A percentile compares a stretch with the other conserved stretches of the same genome.
These are phyloP conservation scores for Linepithema humile DNA, from an alignment of 1,140 invertebrate genomes.

Conservation along the genomic window DNA sequence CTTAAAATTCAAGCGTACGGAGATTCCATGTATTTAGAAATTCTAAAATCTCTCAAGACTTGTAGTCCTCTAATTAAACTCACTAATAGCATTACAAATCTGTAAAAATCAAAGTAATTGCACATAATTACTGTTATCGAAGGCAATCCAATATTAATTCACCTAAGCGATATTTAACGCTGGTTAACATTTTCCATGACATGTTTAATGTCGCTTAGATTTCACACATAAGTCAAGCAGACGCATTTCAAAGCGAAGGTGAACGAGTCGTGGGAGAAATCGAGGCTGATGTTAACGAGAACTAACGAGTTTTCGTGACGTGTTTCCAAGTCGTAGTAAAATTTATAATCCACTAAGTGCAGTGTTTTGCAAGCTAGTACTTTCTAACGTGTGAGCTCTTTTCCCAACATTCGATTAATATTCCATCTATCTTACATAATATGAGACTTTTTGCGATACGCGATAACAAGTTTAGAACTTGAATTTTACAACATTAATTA, in stretches of 20 bases:
- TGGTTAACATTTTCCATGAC: not conserved
- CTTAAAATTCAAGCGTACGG: not conserved
- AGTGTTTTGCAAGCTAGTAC: not conserved
- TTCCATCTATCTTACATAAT: not conserved
- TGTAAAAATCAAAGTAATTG: not conserved
- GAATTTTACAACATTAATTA: too few relatives aligned
- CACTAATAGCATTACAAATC: not conserved
- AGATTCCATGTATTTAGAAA: not conserved
- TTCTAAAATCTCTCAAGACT: not conserved
- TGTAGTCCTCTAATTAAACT: not conserved
- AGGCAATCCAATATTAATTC: not conserved
- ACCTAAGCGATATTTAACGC: not conserved
- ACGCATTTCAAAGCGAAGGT: not conserved
- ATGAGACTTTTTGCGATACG: not conserved
- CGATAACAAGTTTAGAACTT: not conserved
- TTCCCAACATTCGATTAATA: not conserved
- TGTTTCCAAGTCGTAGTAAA: not conserved
- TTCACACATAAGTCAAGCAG: not conserved
- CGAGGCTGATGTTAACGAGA: constrained; percentile 12
- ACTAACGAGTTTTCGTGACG: constrained; percentile 12
- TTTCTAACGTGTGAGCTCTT: constrained; percentile 13
- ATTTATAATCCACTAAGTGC: constrained; percentile 2
- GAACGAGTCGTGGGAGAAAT: constrained; percentile 44
- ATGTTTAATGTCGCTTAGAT: not conserved
- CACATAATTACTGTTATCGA: not conserved